Evolutionary conservation across 2,888 invertebrate species (phyloP).

Genomic region (Pollenia angustigena): DNA sequence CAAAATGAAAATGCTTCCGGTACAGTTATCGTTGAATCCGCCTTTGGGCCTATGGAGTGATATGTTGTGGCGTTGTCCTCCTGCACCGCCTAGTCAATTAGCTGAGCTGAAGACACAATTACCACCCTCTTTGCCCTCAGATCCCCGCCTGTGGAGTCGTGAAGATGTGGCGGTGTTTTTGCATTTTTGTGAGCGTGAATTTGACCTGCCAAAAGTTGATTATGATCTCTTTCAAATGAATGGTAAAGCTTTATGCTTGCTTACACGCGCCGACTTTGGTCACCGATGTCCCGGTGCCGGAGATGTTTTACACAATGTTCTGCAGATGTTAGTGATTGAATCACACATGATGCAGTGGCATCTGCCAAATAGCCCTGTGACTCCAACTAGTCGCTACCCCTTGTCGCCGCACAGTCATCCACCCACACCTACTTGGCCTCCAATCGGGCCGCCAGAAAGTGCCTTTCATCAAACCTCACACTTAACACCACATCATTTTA

Average conservation of each 20-base stretch:
- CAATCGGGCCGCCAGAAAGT: constrained; percentile 84
- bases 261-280: constrained; percentile 95
- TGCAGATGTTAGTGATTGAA: constrained; percentile 93
- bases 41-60: constrained; percentile 93
- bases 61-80: constrained; percentile 94
- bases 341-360: constrained; percentile 91
- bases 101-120: constrained; percentile 94
- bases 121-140: constrained; percentile 92
- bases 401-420: constrained; percentile 92
- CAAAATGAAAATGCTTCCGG: constrained; percentile 88
- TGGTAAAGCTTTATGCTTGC: constrained; percentile 96
- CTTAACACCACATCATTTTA: constrained; percentile 85
- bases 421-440: constrained; percentile 91
- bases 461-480: constrained; percentile 86
- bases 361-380: constrained; percentile 92
- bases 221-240: constrained; percentile 98
- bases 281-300: constrained; percentile 97
- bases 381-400: constrained; percentile 92
- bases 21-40: constrained; percentile 90
- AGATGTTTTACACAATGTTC: constrained; percentile 96
- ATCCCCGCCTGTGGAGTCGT: constrained; percentile 95
- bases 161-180: constrained; percentile 95
- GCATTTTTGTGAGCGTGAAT: constrained; percentile 96
- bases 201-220: constrained; percentile 95
- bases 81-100: constrained; percentile 90